These are phyloP conservation scores for Tetramorium alpestre DNA, from an alignment of 1,140 invertebrate genomes.

Conservation along the genomic window DNA sequence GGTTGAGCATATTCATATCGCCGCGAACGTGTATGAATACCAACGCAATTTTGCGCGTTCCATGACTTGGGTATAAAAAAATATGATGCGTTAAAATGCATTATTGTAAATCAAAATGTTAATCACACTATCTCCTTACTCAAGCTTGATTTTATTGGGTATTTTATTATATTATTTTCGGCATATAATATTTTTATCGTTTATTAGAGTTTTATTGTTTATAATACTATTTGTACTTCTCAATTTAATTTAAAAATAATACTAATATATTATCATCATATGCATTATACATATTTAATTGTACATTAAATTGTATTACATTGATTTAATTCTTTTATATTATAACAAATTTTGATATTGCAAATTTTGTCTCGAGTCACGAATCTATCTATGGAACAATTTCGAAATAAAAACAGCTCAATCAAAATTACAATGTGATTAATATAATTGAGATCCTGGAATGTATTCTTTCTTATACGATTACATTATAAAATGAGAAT, in stretches of 20 bases:
- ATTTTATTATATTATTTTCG: neutral
- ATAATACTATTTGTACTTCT: neutral
- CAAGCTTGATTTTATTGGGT: neutral
- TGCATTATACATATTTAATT: neutral
- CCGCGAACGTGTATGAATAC: neutral
- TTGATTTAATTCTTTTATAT: neutral
- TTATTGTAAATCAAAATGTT: neutral
- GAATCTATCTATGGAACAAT: neutral
- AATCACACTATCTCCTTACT: neutral
- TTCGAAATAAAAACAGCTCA: neutral
- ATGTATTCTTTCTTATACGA: neutral
- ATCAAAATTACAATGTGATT: neutral
- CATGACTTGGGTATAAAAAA: neutral
- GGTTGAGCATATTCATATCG: slow-evolving; percentile 21
- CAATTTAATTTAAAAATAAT: neutral
- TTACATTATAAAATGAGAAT: neutral
- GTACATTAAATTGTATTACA: neutral
- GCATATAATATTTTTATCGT: neutral
- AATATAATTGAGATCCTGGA: neutral
- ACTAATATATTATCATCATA: neutral
- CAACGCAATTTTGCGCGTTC: neutral
- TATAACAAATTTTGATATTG: neutral
- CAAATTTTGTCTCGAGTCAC: neutral
- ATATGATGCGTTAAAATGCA: neutral
- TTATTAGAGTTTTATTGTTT: neutral